Evolutionary conservation across 1,140 invertebrate species (phyloP), one percentile per base, ranked within the genome.

Genomic region (Drosophila carrolli): DNA sequence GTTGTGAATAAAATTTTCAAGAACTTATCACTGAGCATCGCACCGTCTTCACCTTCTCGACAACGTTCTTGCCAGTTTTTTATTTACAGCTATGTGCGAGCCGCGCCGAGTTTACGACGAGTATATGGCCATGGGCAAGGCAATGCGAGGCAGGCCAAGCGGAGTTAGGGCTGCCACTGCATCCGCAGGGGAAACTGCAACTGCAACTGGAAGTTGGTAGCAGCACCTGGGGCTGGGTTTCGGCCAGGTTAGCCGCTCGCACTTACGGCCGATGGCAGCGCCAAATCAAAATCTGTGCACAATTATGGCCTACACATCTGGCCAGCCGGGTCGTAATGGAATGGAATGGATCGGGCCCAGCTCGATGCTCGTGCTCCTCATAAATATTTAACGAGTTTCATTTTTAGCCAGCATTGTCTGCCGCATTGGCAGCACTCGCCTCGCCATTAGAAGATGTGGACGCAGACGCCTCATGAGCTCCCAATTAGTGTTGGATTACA

Each of bases 341-440:
- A 19, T 29, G 14, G 46, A 13, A 19, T 41, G 48, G 75, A 63
- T 60, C 46, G 74, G 60, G 47, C 67, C 32, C 48, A 27, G 70
- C n/a, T 7, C 77, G 82, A 72, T 83, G 66, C 83, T 86, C 83
- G 83, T 86, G 83, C 83, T 86, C 79, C 83, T 86, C 83, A 86
- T 86, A 86, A 86, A 86, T 86, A 86, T 86, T 86, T 86, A 86
- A 86, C 83, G 83, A 86, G 83, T 86, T 77, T 78, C 83, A 81
- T 86, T 82, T 74, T 73, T 67, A 81, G 77, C 58, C 50, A 84
- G 74, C 74, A 66, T 58, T 60, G 67, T 63, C 78, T 68, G 75
- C 54, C 62, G 54, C 62, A 61, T 60, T 77, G 66, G 70, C 70
- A 75, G 44, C 81, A 76, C 61, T 51, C 48, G 48, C 3, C 9